Conservation (phyloP, 2,113 vertebrate genomes). For the Lynx canadensis region DNA sequence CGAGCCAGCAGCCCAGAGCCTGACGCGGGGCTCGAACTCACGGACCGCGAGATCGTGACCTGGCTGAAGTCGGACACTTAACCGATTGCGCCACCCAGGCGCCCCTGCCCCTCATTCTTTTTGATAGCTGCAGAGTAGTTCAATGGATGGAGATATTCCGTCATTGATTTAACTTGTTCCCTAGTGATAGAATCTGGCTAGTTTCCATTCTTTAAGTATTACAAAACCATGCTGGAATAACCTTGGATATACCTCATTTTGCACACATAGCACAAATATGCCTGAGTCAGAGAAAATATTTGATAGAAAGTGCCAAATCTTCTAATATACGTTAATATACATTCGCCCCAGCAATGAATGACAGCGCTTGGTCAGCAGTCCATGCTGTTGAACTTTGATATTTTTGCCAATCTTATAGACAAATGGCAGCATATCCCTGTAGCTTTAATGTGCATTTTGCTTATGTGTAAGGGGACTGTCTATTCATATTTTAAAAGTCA, state of each 20-base stretch:
- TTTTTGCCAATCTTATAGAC: background rate
- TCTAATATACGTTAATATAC: background rate
- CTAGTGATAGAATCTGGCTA: background rate
- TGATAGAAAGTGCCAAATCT: background rate
- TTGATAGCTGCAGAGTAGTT: background rate
- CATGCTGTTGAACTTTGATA: background rate
- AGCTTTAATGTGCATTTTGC: background rate
- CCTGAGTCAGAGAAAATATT: background rate
- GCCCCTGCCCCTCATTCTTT: background rate
- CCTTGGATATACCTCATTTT: background rate
- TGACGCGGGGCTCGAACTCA: too few species aligned
- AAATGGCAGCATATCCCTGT: background rate
- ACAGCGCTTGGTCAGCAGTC: background rate
- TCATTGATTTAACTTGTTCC: background rate
- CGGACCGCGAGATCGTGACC: too few species aligned
- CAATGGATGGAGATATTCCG: background rate
- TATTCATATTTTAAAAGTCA: background rate
- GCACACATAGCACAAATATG: background rate
- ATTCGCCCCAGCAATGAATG: background rate
- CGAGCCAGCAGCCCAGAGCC: too few species aligned
- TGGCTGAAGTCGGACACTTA: too few species aligned
- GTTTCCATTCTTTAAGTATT: background rate
- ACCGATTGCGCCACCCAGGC: too few species aligned
- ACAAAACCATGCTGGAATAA: background rate
- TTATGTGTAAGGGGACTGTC: background rate